These are phyloP conservation scores for Galleria mellonella DNA, from an alignment of 1,140 invertebrate genomes.

Conservation along the genomic window DNA sequence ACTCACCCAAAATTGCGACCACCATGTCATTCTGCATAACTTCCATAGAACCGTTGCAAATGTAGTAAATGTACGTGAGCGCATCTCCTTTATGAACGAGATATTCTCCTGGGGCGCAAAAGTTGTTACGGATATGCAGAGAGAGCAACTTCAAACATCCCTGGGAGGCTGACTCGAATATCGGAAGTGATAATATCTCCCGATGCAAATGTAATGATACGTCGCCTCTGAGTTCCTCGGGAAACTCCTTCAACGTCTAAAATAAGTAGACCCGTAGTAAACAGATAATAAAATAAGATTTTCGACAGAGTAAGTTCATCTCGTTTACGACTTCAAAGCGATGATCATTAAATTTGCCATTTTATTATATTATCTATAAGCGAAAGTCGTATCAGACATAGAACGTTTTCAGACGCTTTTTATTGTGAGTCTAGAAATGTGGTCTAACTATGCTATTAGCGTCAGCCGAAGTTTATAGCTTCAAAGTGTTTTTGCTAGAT, in stretches of 20 bases:
- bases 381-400: too few species aligned
- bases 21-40: constrained; percentile 98
- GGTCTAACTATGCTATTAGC: too few species aligned
- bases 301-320: constrained; percentile 9
- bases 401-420: too few species aligned
- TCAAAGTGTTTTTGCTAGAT: too few species aligned
- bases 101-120: constrained; percentile 97
- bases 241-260: constrained; percentile 96
- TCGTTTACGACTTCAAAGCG: constrained; percentile 16
- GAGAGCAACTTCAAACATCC: constrained; percentile 94
- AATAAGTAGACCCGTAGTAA: constrained; percentile 20
- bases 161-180: constrained; percentile 94
- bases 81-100: constrained; percentile 98
- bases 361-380: too few species aligned
- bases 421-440: too few species aligned
- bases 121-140: constrained; percentile 91
- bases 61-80: constrained; percentile 95
- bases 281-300: not conserved
- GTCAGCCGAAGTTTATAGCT: too few species aligned
- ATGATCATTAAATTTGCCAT: not conserved
- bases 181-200: constrained; percentile 94
- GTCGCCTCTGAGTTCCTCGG: constrained; percentile 94
- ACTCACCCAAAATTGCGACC: constrained; percentile 95
- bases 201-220: constrained; percentile 96
- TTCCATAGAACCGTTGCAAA: constrained; percentile 98